Conservation (phyloP, 2,113 vertebrate genomes). For the Steatornis caripensis region DNA sequence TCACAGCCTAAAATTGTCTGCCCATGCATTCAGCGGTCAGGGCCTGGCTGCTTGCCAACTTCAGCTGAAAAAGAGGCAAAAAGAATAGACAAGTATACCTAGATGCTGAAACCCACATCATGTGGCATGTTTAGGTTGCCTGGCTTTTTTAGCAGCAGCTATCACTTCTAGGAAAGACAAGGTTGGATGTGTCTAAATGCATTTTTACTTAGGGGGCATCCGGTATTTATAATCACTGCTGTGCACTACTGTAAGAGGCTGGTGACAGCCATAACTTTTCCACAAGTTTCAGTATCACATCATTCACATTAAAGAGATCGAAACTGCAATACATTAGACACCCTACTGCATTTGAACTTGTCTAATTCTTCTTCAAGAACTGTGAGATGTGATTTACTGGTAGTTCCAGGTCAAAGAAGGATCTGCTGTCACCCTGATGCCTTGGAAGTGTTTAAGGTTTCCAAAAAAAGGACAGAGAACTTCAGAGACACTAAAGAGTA, state of each 20-base stretch:
- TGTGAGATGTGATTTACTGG: not conserved
- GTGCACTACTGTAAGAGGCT: not conserved
- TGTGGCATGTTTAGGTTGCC: not conserved
- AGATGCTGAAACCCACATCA: not conserved
- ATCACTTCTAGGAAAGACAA: not conserved
- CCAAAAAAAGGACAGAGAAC: not conserved
- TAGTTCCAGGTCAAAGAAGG: not conserved
- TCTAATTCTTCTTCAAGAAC: not conserved
- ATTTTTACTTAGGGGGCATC: conserved; percentile 24
- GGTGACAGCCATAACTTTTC: conserved; percentile 32
- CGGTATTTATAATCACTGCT: not conserved
- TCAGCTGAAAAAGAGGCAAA: not conserved
- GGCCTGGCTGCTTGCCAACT: not conserved
- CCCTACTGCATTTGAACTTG: not conserved
- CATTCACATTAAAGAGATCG: not conserved
- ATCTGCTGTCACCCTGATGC: not conserved
- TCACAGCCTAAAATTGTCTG: not conserved
- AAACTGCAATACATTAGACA: not conserved
- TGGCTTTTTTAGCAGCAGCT: conserved; percentile 13
- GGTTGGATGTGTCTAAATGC: not conserved
- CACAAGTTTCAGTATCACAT: not conserved
- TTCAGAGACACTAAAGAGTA: not conserved
- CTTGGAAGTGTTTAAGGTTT: not conserved
- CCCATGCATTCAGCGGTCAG: not conserved
- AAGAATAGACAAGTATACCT: not conserved